Evolutionary conservation across 2,888 invertebrate genomes (phyloP), one percentile per base, ranked within the genome.

Genomic region (Sinhomidia bicolor): DNA sequence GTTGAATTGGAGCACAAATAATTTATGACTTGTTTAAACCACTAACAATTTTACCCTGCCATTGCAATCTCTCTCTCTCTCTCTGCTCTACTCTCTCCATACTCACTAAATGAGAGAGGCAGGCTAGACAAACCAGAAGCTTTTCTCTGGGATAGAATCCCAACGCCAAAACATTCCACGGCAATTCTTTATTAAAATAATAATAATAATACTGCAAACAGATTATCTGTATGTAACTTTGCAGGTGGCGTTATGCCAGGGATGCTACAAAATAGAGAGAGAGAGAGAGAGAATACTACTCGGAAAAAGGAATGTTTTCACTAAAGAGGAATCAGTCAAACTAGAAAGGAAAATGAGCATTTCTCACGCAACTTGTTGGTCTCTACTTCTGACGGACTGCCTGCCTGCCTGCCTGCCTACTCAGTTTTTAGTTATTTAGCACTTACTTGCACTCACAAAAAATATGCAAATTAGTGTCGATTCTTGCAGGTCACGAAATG

Each of bases 311-410:
- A 47, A 44, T 71, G 44, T 74, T 74, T 74, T 74, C 26, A 47
- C 2, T 6, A 26, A 26, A 51, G 60, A 44, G 26, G 47, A 26
- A 47, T 74, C 29, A 79, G 65, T 80, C 51, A 62, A 74, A 44
- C n/a, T 26, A 20, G 29, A 14, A 20, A 79, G 41, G 47, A 79
- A 89, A 89, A 89, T 80, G 80, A 71, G 71, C 80, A 29, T 41
- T 84, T 89, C 84, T 89, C 88, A 89, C 84, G 88, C 88, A 89
- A 89, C 83, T 85, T 79, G 79, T 78, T 47, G 74, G 47, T 74
- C 47, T 74, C 74, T 71, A 44, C 71, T 44, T n/a, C 12, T 71
- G 23, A 44, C 65, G 26, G 51, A 68, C 32, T 68, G 68, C n/a
- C 68, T 78, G 57, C 57, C 14, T 60, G 47, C 79, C 14, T 51